Evolutionary conservation across 1,140 invertebrate species (phyloP).

Genomic region (Pemphigus obesinymphae): DNA sequence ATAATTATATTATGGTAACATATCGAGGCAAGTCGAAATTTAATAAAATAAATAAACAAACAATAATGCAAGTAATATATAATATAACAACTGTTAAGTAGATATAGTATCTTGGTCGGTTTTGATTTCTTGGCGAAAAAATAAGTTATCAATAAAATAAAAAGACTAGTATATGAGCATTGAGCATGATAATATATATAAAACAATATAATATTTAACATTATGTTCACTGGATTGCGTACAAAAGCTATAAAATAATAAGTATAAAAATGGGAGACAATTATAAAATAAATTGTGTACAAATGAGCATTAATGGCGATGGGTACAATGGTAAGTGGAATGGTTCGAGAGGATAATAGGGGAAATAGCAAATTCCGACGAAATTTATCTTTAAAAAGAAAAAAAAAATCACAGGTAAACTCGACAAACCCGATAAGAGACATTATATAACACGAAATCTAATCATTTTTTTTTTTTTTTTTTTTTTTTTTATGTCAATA

Average conservation of each 20-base stretch:
- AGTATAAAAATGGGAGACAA: background rate
- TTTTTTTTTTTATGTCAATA: too few species aligned
- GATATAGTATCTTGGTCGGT: background rate
- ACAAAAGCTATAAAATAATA: slow-evolving; percentile 17
- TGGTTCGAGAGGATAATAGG: too few species aligned
- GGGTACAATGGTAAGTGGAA: background rate
- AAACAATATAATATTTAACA: background rate
- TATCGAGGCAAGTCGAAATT: slow-evolving; percentile 35
- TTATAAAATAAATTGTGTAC: background rate
- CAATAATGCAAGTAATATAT: slow-evolving; percentile 17
- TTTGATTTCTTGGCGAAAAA: background rate
- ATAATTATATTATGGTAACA: slow-evolving; percentile 33
- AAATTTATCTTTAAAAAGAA: background rate
- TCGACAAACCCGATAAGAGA: too few species aligned
- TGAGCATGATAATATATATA: background rate
- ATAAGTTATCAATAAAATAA: background rate
- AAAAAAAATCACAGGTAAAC: too few species aligned
- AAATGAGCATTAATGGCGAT: background rate
- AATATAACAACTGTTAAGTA: slow-evolving; percentile 23
- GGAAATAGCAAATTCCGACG: background rate
- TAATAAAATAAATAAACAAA: slow-evolving; percentile 40
- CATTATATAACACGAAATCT: too few species aligned
- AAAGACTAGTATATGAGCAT: slow-evolving; percentile 30
- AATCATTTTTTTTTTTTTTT: too few species aligned
- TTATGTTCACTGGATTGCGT: background rate